Base-by-base conservation (phyloP, 2,888 invertebrate genomes). In the Mimas tiliae region DNA sequence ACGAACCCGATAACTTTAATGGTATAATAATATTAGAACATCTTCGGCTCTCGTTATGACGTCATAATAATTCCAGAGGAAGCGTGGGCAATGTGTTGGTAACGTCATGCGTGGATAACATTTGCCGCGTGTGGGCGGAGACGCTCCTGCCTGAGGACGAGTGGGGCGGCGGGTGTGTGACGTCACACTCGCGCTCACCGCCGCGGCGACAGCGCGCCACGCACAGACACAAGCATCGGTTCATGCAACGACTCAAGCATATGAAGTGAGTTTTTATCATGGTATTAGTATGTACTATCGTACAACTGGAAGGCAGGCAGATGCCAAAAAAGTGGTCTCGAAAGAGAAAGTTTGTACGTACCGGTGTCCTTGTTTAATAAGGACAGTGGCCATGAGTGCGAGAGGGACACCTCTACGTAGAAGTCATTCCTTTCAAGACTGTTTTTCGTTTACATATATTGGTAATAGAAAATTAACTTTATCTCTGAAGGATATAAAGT, bases 51-150 rank as follows among this genome's bases (percentile, higher is more conserved):
- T 27, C 4, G 27, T 27, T 27, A 16, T 48, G 16, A 50, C 8
- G 19, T 50, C 19, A 50, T 50, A 47, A 27, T 27, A 27, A 27
- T 27, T n/a, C 6, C 88, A 98, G 98, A 87, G 98, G 99, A 65
- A 98, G 98, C 64, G 98, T 99, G 14, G 98, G 98, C 69, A 99
- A 99, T 92, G 98, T 99, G 96, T 90, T 99, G 76, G 98, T 99
- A 68, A 99, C 99, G 67, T 99, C 99, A 63, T 99, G 99, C 89
- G 96, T 97, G 83, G 99, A 99, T 92, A 99, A 99, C 93, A 99
- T 99, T 79, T 99, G 99, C 85, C 96, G 99, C 73, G 96, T 99
- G 77, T 99, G 99, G 99, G 98, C 98, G 65, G 99, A 99, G 93
- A 99, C 99, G 0, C 96, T 99, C 69, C 95, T 99, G 72, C 99